A percentile compares a stretch with the other conserved stretches of the same genome.
Conservation (phyloP, 2,888 invertebrate genomes). For the Pseudococcus viburni region DNA sequence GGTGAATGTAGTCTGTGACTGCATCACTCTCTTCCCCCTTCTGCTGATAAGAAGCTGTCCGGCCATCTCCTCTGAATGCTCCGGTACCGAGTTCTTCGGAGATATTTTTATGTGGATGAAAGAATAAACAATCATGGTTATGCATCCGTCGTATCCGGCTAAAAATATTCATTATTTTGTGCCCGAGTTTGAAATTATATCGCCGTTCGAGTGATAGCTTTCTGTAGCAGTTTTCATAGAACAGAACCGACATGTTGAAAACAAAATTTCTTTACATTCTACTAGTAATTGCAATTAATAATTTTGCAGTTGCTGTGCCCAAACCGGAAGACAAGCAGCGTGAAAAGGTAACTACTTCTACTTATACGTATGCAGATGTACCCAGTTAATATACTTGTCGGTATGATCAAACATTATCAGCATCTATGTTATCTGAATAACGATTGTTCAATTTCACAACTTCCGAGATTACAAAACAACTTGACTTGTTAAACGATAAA, state of each 20-base stretch:
- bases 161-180: background rate
- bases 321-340: conserved; percentile 2
- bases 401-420: no score
- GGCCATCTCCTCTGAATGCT: no score
- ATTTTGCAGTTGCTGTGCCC: conserved; percentile 1
- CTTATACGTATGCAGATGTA: no score
- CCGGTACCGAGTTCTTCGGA: no score
- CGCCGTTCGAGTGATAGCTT: background rate
- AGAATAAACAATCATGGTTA: background rate
- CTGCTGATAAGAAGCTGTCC: background rate
- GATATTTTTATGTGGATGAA: no score
- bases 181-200: background rate
- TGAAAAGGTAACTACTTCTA: background rate
- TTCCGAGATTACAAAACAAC: no score
- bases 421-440: no score
- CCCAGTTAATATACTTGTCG: no score
- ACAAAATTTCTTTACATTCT: background rate
- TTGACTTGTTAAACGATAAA: no score
- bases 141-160: background rate
- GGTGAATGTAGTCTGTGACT: no score
- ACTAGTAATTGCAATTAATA: background rate
- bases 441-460: no score
- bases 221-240: background rate
- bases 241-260: background rate
- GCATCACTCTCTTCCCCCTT: background rate